These are phyloP conservation scores for Lepidocolaptes lacrymiger DNA, from an alignment of 2,797 vertebrate species.

Conservation along the genomic window DNA sequence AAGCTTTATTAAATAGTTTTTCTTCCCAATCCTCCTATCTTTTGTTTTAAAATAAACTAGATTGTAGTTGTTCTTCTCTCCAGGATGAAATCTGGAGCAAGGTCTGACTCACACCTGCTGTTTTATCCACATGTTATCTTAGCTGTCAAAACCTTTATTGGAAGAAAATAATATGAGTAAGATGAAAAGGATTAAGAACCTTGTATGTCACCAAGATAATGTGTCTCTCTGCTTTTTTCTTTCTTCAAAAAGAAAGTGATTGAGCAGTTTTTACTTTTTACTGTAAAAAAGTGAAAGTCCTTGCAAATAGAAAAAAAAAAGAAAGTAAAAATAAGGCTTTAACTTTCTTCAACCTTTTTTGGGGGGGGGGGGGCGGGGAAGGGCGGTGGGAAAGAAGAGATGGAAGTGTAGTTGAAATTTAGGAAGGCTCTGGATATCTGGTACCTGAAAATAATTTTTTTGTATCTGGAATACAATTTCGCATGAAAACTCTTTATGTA, in stretches of 20 bases:
- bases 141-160: slow-evolving; percentile 50
- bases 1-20: not conserved
- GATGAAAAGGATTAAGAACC: not conserved
- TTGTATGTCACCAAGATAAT: not conserved
- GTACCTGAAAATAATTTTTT: not conserved
- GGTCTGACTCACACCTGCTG: slow-evolving; percentile 46
- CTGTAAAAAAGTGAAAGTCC: not conserved
- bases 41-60: slow-evolving; percentile 41
- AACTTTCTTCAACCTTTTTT: too few species aligned
- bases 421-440: not conserved
- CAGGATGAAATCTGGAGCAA: slow-evolving; percentile 18
- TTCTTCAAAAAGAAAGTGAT: not conserved
- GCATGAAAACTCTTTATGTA: not conserved
- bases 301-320: not conserved
- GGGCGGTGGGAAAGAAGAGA: not conserved
- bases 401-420: not conserved
- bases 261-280: not conserved
- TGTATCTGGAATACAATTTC: not conserved
- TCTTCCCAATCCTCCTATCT: not conserved
- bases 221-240: not conserved
- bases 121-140: slow-evolving; percentile 43
- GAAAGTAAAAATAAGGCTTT: too few species aligned
- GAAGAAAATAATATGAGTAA: not conserved
- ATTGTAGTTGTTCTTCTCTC: slow-evolving; percentile 28
- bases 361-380: fast-evolving